These are phyloP conservation scores for Argya squamiceps DNA, from an alignment of 2,797 vertebrate species.

Conservation along the genomic window DNA sequence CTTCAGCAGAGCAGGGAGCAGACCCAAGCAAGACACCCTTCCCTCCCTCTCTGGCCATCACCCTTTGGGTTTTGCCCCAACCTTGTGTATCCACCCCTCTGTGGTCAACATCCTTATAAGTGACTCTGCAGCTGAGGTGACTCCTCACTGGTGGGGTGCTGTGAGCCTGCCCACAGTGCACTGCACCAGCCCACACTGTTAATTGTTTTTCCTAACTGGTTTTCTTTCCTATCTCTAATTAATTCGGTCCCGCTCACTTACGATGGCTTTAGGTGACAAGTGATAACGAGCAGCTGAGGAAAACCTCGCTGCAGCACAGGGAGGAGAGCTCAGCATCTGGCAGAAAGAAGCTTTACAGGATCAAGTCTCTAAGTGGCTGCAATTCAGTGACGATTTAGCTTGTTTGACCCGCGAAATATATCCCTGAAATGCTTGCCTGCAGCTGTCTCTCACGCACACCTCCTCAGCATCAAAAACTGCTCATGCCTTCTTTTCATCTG, in stretches of 20 bases:
- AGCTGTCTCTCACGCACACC: background rate
- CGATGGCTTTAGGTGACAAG: background rate
- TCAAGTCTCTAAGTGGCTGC: background rate
- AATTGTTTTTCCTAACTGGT: background rate
- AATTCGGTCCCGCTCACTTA: background rate
- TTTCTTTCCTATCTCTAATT: background rate
- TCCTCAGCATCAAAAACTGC: slow-evolving; percentile 2
- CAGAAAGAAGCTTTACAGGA: slow-evolving; percentile 6
- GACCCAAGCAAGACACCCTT: background rate
- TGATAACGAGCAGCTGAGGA: background rate
- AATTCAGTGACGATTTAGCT: background rate
- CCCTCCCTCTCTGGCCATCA: background rate
- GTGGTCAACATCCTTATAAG: background rate
- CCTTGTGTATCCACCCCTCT: fast-evolving
- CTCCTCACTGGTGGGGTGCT: background rate
- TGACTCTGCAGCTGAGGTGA: background rate
- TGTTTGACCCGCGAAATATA: background rate
- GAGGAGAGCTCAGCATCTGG: background rate
- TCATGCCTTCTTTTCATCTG: background rate
- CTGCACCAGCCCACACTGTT: background rate
- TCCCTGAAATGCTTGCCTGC: background rate
- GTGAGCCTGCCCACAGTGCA: background rate
- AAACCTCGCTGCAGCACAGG: background rate
- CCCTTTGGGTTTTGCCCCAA: background rate
- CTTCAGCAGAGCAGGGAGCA: background rate